A percentile compares a stretch with the other conserved stretches of the same genome.
Evolutionary conservation across 2,888 invertebrate genomes (phyloP).

Genomic region (Sarcophaga variegata): DNA sequence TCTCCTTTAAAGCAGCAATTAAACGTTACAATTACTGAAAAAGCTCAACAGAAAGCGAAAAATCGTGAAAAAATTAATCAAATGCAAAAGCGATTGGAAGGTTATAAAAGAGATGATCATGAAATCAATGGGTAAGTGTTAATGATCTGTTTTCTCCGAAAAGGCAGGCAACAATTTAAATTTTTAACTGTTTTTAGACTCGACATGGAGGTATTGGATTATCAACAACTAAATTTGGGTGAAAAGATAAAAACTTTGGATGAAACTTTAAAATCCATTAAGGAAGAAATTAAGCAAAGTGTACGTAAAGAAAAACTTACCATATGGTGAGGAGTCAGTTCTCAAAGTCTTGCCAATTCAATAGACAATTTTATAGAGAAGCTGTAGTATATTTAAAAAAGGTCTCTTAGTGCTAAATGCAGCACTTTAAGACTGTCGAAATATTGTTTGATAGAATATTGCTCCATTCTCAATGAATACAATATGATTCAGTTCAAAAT

Average conservation of each 20-base stretch:
- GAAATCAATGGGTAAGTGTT: slow-evolving; percentile 77
- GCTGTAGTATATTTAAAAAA: too few species aligned
- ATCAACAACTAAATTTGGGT: slow-evolving; percentile 83
- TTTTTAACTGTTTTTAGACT: slow-evolving; percentile 73
- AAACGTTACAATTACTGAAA: slow-evolving; percentile 79
- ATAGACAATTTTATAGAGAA: too few species aligned
- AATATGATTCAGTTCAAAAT: too few species aligned
- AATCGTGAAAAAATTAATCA: slow-evolving; percentile 74
- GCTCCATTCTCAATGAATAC: too few species aligned
- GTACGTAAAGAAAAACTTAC: slow-evolving; percentile 10
- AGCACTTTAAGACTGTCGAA: too few species aligned
- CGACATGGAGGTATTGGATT: slow-evolving; percentile 84
- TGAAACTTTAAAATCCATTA: slow-evolving; percentile 82
- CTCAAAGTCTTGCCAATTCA: too few species aligned
- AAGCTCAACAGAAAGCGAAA: slow-evolving; percentile 74
- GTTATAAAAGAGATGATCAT: slow-evolving; percentile 76
- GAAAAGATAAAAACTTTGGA: slow-evolving; percentile 83
- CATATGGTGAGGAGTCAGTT: too few species aligned
- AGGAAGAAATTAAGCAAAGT: slow-evolving; percentile 75
- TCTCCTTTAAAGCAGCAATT: slow-evolving; percentile 79
- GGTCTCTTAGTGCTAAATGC: too few species aligned
- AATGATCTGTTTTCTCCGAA: too few species aligned
- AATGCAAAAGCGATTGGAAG: slow-evolving; percentile 74
- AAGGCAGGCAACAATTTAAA: too few species aligned
- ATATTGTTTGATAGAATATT: too few species aligned